These are phyloP conservation scores for Dioctria linearis DNA, from an alignment of 2,888 invertebrate genomes.

Conservation along the genomic window DNA sequence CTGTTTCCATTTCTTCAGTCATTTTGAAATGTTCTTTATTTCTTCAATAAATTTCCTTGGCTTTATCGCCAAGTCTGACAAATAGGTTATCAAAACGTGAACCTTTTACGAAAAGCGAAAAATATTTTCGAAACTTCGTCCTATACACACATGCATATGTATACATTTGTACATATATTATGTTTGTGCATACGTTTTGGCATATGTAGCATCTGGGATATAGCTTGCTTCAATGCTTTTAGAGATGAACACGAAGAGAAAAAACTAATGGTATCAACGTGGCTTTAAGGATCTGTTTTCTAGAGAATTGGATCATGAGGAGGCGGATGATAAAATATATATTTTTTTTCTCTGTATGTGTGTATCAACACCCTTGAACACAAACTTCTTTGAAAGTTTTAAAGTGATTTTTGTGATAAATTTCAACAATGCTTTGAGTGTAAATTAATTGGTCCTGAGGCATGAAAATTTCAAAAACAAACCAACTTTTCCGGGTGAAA, in stretches of 20 bases:
- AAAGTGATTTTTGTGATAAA: slow-evolving; percentile 14
- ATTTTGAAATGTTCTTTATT: slow-evolving; percentile 1
- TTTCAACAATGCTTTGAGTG: background rate
- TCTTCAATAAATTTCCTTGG: slow-evolving; percentile 4
- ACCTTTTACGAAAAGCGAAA: slow-evolving; percentile 20
- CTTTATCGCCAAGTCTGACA: slow-evolving; percentile 21
- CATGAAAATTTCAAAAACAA: background rate
- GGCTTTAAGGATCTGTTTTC: slow-evolving; percentile 4
- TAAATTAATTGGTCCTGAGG: background rate
- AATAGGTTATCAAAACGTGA: slow-evolving; percentile 24
- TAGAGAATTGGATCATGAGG: background rate
- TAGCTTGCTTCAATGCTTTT: background rate
- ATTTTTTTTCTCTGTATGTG: background rate
- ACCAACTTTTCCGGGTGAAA: background rate
- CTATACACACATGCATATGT: background rate
- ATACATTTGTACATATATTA: too few relatives aligned
- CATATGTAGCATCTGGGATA: background rate
- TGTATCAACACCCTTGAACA: background rate
- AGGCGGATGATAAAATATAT: background rate
- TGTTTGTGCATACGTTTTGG: background rate
- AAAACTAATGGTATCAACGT: slow-evolving; percentile 10
- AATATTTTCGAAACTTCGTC: slow-evolving; percentile 3
- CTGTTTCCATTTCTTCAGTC: background rate
- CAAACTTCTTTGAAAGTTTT: slow-evolving; percentile 6
- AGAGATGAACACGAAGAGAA: background rate